These are phyloP conservation scores for Delphinapterus leucas DNA, from an alignment of 2,113 vertebrate species.

Conservation along the genomic window DNA sequence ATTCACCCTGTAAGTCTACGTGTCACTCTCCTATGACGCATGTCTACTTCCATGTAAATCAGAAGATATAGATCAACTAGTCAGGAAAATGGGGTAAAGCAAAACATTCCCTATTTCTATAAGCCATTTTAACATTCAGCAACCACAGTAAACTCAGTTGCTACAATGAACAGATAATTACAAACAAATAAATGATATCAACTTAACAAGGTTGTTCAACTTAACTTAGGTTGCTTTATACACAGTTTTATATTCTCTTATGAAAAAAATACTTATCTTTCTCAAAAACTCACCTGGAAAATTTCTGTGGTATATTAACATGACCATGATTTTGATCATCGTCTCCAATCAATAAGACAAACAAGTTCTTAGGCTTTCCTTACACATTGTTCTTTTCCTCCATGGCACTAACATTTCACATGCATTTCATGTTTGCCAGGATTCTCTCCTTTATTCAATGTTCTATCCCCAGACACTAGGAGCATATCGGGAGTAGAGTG, in stretches of 20 bases:
- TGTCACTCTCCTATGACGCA: neutral
- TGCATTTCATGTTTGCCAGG: neutral
- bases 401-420: neutral
- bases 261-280: neutral
- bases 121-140: neutral
- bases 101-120: neutral
- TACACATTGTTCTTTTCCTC: neutral
- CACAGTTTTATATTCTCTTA: neutral
- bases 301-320: neutral
- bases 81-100: neutral
- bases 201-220: neutral
- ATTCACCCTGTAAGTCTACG: neutral
- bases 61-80: neutral
- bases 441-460: neutral
- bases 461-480: neutral
- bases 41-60: neutral
- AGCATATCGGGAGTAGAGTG: neutral
- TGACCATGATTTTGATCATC: neutral
- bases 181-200: neutral
- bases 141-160: neutral
- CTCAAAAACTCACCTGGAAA: neutral
- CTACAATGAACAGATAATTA: neutral
- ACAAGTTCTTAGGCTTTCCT: neutral
- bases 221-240: neutral
- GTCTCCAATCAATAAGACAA: neutral